These are phyloP conservation scores for Uloborus plumipes DNA, from an alignment of 2,888 invertebrate genomes.

Conservation along the genomic window DNA sequence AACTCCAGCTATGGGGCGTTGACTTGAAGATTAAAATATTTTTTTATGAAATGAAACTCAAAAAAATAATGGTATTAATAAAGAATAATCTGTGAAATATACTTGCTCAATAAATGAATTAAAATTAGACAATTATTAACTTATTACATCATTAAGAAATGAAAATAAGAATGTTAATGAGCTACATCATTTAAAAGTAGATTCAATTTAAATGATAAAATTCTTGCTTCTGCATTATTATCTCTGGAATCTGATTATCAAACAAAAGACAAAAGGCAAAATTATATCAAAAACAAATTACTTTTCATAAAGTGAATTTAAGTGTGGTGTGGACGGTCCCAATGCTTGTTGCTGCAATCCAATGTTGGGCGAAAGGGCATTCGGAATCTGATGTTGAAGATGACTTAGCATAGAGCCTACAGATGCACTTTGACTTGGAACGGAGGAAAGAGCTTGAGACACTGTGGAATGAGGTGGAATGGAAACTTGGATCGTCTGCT, in stretches of 20 bases:
- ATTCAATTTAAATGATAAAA: too few species aligned
- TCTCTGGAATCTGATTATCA: not conserved
- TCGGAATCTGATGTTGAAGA: constrained; percentile 41
- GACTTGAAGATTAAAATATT: too few species aligned
- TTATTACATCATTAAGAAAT: too few species aligned
- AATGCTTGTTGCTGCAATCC: constrained; percentile 34
- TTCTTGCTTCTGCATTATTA: too few species aligned
- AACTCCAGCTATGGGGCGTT: too few species aligned
- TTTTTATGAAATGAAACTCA: too few species aligned
- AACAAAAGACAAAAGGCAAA: not conserved
- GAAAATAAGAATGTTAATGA: too few species aligned
- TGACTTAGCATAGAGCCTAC: constrained; percentile 49
- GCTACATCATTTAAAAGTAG: too few species aligned
- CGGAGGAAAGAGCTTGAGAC: constrained; percentile 24
- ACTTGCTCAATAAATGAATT: too few species aligned
- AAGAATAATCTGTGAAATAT: too few species aligned
- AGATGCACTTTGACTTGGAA: constrained; percentile 46
- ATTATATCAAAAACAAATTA: constrained; percentile 10
- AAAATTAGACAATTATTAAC: too few species aligned
- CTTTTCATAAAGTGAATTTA: constrained; percentile 51
- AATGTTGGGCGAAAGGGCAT: constrained; percentile 23
- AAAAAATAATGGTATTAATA: too few species aligned
- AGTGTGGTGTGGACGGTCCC: constrained; percentile 42
- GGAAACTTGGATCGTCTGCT: constrained; percentile 18
- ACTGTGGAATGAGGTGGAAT: constrained; percentile 37